Evolutionary conservation across 2,888 invertebrate species (phyloP).

Genomic region (Oscheius onirici): DNA sequence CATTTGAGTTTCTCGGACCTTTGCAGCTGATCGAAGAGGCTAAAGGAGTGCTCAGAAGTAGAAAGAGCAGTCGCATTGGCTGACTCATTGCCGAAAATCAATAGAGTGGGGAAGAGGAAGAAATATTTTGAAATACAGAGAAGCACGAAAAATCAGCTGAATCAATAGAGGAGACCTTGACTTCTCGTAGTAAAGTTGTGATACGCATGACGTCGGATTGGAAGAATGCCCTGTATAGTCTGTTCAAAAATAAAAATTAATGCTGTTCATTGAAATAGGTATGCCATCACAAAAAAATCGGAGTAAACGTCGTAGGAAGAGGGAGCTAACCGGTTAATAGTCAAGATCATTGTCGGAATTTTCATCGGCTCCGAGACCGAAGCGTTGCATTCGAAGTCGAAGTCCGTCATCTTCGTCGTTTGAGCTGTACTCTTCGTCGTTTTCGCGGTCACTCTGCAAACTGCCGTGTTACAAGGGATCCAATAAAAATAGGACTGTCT

Average conservation of each 20-base stretch:
- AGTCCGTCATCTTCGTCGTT: slow-evolving; percentile 9
- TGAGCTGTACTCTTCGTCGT: slow-evolving; percentile 2
- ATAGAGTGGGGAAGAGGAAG: not conserved
- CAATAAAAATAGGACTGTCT: too few relatives aligned
- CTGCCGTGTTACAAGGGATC: not conserved
- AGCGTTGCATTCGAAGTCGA: slow-evolving; percentile 30
- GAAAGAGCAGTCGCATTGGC: not conserved
- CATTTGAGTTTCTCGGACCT: slow-evolving; percentile 11
- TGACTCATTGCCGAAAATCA: not conserved
- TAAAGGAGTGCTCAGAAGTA: not conserved
- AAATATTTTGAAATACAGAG: not conserved
- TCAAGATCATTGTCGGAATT: not conserved
- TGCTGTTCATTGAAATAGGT: not conserved
- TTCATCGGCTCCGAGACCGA: slow-evolving; percentile 14
- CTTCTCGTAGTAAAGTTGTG: too few relatives aligned
- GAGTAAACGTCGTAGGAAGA: not conserved
- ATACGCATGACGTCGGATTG: too few relatives aligned
- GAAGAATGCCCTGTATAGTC: too few relatives aligned
- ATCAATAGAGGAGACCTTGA: not conserved
- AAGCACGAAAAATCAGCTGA: not conserved
- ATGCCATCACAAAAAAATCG: not conserved
- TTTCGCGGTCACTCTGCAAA: slow-evolving; percentile 19
- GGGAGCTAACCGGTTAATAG: not conserved
- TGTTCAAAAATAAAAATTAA: too few relatives aligned
- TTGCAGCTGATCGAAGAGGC: slow-evolving; percentile 20